Base-by-base conservation (phyloP, 2,797 vertebrate species). In the Myoxocephalus aenaeus region DNA sequence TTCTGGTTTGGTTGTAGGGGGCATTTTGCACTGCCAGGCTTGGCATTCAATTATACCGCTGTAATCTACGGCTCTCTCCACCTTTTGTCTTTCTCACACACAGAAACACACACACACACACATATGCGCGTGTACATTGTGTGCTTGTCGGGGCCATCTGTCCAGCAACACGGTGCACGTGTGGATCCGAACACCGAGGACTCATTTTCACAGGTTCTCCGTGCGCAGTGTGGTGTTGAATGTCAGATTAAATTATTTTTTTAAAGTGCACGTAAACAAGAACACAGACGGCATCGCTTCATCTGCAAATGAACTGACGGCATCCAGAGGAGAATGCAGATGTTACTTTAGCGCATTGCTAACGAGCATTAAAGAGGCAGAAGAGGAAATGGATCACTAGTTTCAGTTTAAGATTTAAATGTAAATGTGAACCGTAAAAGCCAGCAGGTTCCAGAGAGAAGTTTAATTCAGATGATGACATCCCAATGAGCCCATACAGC, bases 21-120 rank as follows among this genome's bases (percentile, higher is more conserved):
- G 72, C 74, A 81, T 91, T 92, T 90, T 85, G 62, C 90, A 92
- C 79, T 85, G 80, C 78, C 89, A 90, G 82, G 57, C 79, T 73
- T 81, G 89, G 88, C 86, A 88, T 90, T 91, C 86, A 89, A 91
- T 93, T 92, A 90, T 87, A 88, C 77, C 82, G 80, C 76, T 36
- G 85, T 90, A 89, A 90, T 86, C 75, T 86, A 91, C 81, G 86
- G 68, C 66, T 82, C 69, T n/a, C 51, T 70, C 58, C 1, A n/a
- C 32, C 44, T 65, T 65, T 40, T 17, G 10, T 44, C 51, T 50
- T 51, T 62, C 53, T 73, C 66, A 3, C 72, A 20, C 75, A 65
- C 38, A 27, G 1, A 27, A 27, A 27, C 25, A 27, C 25, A 27
- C 25, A 27, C 25, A 63, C 65, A 70, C 38, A 59, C 59, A 20